These are phyloP conservation scores for Sminthopsis crassicaudata DNA, from an alignment of 2,113 vertebrate genomes.

Conservation along the genomic window DNA sequence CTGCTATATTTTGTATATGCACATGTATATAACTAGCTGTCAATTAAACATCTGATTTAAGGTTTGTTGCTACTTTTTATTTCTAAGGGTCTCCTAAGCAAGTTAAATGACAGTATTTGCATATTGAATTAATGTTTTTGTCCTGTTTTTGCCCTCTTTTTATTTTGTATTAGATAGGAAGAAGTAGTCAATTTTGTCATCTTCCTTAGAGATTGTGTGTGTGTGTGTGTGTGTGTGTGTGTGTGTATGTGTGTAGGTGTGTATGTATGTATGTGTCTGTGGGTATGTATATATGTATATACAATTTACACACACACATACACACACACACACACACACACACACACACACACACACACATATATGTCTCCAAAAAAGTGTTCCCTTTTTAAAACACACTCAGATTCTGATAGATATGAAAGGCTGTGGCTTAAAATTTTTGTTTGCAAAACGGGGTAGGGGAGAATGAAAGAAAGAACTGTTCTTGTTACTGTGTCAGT, in stretches of 20 bases:
- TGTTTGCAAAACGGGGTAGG: slow-evolving; percentile 26
- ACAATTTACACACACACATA: no score
- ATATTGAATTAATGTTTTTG: slow-evolving; percentile 54
- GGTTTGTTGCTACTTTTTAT: slow-evolving; percentile 51
- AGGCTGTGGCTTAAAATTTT: slow-evolving; percentile 46
- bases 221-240: no score
- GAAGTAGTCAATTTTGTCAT: slow-evolving; percentile 60
- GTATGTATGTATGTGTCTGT: no score
- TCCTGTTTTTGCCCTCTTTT: slow-evolving; percentile 25
- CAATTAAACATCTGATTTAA: slow-evolving; percentile 64
- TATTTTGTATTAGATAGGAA: slow-evolving; percentile 70
- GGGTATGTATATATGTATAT: no score
- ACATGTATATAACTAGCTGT: slow-evolving; percentile 31
- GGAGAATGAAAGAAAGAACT: slow-evolving; percentile 49
- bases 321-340: background rate
- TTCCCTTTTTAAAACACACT: slow-evolving; percentile 27
- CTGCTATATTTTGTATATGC: slow-evolving; percentile 73
- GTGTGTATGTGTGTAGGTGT: no score
- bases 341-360: background rate
- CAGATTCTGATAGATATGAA: slow-evolving; percentile 50
- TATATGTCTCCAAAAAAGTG: slow-evolving; percentile 80
- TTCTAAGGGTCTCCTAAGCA: slow-evolving; percentile 52
- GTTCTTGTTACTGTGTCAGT: slow-evolving; percentile 70
- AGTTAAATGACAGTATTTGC: slow-evolving; percentile 65
- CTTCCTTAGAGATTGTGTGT: slow-evolving; percentile 49